Percentiles rank a stretch among this genome's conserved stretches.
Conservation (phyloP, 2,797 vertebrate genomes). For the Acipenser ruthenus region DNA sequence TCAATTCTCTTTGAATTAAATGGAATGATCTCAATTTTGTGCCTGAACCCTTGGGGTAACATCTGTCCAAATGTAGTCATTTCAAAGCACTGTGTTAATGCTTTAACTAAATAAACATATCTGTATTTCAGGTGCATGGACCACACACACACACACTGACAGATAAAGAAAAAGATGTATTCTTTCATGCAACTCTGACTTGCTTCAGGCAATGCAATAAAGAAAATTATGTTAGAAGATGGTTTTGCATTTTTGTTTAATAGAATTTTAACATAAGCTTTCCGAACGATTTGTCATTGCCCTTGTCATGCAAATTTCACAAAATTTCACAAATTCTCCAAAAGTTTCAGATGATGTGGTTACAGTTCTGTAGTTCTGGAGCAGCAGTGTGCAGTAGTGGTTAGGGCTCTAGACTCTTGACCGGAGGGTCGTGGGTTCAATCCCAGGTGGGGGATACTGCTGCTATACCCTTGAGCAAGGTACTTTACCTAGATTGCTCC, state of each 20-base stretch:
- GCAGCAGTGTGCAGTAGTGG: no score
- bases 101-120: conserved; percentile 43
- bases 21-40: conserved; percentile 40
- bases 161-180: conserved; percentile 3
- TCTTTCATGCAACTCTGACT: conserved; percentile 46
- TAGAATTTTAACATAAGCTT: no score
- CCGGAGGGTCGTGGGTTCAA: no score
- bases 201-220: conserved; percentile 30
- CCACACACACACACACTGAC: conserved; percentile 59
- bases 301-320: conserved; percentile 44
- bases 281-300: no score
- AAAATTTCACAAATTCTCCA: conserved; percentile 16
- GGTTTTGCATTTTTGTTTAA: no score
- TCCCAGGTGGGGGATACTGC: no score
- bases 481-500: no score
- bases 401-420: no score
- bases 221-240: no score
- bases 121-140: conserved; percentile 75
- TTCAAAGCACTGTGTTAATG: conserved; percentile 49
- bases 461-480: no score
- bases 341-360: no score
- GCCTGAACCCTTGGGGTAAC: conserved; percentile 61
- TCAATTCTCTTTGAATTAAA: conserved; percentile 18
- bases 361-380: no score
- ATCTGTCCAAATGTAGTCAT: conserved; percentile 65